A percentile compares a stretch with the other conserved stretches of the same genome.
phyloP scores from a whole-genome alignment of 2,797 vertebrate genomes.

The Siniperca undulata region DNA sequence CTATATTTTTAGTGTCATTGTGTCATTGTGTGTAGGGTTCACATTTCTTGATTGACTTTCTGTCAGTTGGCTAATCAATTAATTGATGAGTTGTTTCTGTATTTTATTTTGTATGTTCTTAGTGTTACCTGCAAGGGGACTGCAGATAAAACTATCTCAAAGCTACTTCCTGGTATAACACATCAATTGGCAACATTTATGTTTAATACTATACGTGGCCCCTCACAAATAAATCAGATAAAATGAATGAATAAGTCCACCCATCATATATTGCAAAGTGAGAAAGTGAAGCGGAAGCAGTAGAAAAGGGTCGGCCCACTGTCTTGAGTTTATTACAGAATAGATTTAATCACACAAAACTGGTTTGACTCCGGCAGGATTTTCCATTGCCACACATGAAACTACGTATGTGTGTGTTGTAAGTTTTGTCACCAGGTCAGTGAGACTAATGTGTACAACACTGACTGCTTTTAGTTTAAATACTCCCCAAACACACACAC shows the following conservation, averaged over 20 bases:
- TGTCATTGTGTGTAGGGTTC: too few species aligned
- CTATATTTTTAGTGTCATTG: too few species aligned
- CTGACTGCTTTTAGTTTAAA: constrained; percentile 13
- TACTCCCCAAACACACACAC: not conserved
- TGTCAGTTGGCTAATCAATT: not conserved
- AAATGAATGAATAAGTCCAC: not conserved
- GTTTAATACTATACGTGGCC: not conserved
- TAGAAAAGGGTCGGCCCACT: not conserved
- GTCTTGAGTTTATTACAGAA: not conserved
- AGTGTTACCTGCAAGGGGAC: not conserved
- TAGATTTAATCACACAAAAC: not conserved
- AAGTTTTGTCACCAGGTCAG: constrained; percentile 14
- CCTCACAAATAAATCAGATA: not conserved
- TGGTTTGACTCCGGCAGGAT: too few species aligned
- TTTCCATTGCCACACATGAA: too few species aligned
- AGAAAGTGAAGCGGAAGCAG: not conserved
- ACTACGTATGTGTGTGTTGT: not conserved
- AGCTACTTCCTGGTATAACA: not conserved
- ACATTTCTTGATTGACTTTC: not conserved
- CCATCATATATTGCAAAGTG: not conserved
- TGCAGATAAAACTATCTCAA: not conserved
- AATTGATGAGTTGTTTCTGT: not conserved
- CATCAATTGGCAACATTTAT: not conserved
- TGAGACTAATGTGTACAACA: not conserved
- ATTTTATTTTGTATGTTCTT: not conserved